These are phyloP conservation scores for Drosophila kohkoa DNA, from an alignment of 1,140 invertebrate species.

Conservation along the genomic window DNA sequence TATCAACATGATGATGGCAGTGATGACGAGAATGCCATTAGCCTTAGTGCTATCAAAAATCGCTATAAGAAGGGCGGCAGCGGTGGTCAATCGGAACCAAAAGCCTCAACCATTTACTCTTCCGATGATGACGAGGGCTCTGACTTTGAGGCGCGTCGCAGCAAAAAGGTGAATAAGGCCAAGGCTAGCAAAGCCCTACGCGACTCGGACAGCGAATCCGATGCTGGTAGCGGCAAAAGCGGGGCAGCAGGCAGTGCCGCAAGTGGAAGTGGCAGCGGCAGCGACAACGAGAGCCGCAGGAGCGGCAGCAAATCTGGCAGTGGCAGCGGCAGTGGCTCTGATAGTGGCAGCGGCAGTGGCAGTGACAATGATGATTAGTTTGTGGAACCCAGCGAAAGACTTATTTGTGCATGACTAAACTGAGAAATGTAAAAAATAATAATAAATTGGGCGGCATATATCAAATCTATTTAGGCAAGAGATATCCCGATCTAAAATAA, in stretches of 20 bases:
- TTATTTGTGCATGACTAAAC: neutral
- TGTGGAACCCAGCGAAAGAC: neutral
- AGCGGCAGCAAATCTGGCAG: constrained; percentile 58
- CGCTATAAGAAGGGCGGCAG: constrained; percentile 90
- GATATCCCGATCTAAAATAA: too few relatives aligned
- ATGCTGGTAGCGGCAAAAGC: constrained; percentile 76
- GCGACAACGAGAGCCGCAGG: constrained; percentile 63
- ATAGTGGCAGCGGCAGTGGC: constrained; percentile 53
- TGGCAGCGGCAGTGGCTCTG: constrained; percentile 52
- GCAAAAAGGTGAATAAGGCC: constrained; percentile 91
- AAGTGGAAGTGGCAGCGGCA: constrained; percentile 34
- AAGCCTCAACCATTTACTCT: constrained; percentile 93
- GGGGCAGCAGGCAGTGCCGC: constrained; percentile 47
- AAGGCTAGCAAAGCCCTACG: constrained; percentile 91
- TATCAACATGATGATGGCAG: constrained; percentile 91
- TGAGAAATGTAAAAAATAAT: neutral
- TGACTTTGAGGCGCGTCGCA: constrained; percentile 92
- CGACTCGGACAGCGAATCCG: constrained; percentile 90
- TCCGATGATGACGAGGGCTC: constrained; percentile 96
- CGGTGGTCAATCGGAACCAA: constrained; percentile 70
- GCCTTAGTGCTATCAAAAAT: constrained; percentile 97
- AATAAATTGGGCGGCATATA: too few relatives aligned
- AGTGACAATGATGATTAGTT: constrained; percentile 67
- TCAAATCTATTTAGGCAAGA: neutral
- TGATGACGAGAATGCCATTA: constrained; percentile 96